A percentile compares a stretch with the other conserved stretches of the same genome.
phyloP scores from a whole-genome alignment of 1,140 invertebrate species.

The Drosophila novamexicana region DNA sequence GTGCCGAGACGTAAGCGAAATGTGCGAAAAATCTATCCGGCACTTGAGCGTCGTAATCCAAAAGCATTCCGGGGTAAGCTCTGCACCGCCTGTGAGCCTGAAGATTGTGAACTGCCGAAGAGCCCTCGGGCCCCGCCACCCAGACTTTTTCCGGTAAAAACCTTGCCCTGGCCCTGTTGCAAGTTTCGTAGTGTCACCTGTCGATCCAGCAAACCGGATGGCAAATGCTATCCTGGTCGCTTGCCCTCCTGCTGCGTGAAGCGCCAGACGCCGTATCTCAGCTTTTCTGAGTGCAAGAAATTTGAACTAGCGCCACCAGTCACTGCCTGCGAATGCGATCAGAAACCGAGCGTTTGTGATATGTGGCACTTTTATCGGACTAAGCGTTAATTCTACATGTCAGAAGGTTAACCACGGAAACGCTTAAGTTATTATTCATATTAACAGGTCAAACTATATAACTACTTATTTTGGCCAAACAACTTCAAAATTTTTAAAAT shows the following conservation, averaged over 20 bases:
- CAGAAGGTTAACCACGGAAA: no score
- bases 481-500: no score
- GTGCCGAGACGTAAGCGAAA: not conserved
- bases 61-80: not conserved
- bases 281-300: constrained; percentile 52
- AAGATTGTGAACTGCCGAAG: constrained; percentile 16
- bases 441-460: no score
- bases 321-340: constrained; percentile 37
- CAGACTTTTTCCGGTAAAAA: not conserved
- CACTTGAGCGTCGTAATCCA: constrained; percentile 5
- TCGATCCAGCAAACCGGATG: not conserved
- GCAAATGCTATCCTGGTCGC: not conserved
- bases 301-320: constrained; percentile 9
- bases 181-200: constrained; percentile 17
- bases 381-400: not conserved
- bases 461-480: no score
- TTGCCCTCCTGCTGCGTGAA: constrained; percentile 43
- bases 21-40: constrained; percentile 15
- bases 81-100: constrained; percentile 13
- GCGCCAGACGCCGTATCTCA: constrained; percentile 28
- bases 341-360: constrained; percentile 28
- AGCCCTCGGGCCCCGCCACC: constrained; percentile 5
- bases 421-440: no score
- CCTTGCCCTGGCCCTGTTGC: constrained; percentile 39
- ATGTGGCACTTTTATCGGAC: constrained; percentile 28